Base-by-base conservation (phyloP, 2,797 vertebrate species). In the Sebastes matsubarae region DNA sequence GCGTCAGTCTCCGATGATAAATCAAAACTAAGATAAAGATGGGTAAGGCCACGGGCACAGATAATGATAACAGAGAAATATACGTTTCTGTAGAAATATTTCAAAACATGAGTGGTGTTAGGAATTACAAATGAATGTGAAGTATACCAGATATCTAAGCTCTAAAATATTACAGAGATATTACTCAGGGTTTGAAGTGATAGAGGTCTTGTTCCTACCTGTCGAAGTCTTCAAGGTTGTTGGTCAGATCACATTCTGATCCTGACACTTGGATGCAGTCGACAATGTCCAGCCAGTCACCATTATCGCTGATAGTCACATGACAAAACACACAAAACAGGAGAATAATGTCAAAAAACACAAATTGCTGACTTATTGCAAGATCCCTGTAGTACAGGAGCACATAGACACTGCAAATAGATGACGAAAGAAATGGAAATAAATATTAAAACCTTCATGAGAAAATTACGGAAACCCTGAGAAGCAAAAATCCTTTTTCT, bases 221-320 rank as follows among this genome's bases (percentile, higher is more conserved):
- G 78, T 77, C 83, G 0, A 90, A 50, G 0, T 95, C 57, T 2
- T 4, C 12, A 2, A 97, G 75, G 0, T 76, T 7, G 0, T 90
- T 84, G 0, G 97, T 97, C 84, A 99, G 83, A 78, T 99, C 98
- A 72, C 98, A 99, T 20, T 96, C 95, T 0, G 94, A 93, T 2
- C 87, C 77, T 30, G 22, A 18, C 3, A 78, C 93, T 14, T 1
- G 1, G 73, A 90, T 89, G 60, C 98, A 99, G 72, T 95, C 30
- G 1, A 1, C 67, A 75, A 82, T 95, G 12, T 50, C 93, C 13
- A 4, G 63, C 70, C 94, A 91, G 2, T 96, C 46, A 29, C 20
- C 2, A 0, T 46, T 67, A 0, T 64, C 2, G 22, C 97, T 99
- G 74, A 77, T 80, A 89, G 12, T 67, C 57, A 86, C 4, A 69